These are phyloP conservation scores for Phasianus colchicus DNA, from an alignment of 2,113 vertebrate genomes.

Conservation along the genomic window DNA sequence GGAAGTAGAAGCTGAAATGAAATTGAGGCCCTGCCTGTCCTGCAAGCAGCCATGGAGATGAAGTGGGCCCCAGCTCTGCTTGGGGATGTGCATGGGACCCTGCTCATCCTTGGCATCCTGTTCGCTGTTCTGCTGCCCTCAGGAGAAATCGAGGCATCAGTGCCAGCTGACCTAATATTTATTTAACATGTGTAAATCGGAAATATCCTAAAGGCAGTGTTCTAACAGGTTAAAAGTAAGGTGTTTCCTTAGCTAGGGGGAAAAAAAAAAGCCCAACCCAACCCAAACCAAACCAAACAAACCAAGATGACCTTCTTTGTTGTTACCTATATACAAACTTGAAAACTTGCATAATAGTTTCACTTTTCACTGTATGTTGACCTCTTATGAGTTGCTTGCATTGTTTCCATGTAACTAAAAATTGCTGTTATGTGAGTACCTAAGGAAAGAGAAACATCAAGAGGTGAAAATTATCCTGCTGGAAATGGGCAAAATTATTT, in stretches of 20 bases:
- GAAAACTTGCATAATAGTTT: accelerated
- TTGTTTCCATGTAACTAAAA: not conserved
- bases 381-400: not conserved
- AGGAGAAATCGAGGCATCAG: not conserved
- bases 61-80: not conserved
- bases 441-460: not conserved
- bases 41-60: not conserved
- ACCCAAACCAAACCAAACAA: too few species aligned
- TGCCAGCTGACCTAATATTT: not conserved
- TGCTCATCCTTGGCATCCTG: not conserved
- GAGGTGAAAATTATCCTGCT: not conserved
- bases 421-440: not conserved
- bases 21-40: not conserved
- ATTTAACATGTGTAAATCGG: not conserved
- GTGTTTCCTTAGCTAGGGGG: not conserved
- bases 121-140: not conserved
- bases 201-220: not conserved
- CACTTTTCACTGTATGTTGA: accelerated
- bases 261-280: not conserved
- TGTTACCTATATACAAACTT: not conserved
- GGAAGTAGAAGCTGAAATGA: not conserved
- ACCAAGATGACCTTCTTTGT: not conserved
- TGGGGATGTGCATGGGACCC: accelerated
- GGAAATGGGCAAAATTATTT: not conserved
- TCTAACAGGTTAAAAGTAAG: not conserved